Percentiles rank a stretch among this genome's conserved stretches.
Evolutionary conservation across 2,888 invertebrate species (phyloP).

Genomic region (Drosophila anomalata): DNA sequence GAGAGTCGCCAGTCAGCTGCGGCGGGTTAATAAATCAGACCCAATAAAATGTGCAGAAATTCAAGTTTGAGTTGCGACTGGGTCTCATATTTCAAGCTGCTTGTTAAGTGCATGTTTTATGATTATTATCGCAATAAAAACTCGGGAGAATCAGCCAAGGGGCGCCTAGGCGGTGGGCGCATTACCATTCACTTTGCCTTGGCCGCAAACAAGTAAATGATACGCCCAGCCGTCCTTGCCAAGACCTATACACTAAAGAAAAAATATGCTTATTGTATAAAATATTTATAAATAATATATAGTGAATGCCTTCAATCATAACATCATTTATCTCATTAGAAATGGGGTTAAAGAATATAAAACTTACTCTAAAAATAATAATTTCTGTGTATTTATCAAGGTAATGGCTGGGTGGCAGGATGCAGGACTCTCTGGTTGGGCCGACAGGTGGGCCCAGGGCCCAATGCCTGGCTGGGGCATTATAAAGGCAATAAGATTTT

Average conservation of each 20-base stretch:
- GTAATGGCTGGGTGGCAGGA: slow-evolving; percentile 1
- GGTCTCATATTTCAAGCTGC: slow-evolving; percentile 76
- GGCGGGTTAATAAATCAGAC: slow-evolving; percentile 61
- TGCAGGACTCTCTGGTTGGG: slow-evolving; percentile 28
- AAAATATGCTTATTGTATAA: not conserved
- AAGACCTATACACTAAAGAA: slow-evolving; percentile 4
- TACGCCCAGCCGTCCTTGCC: slow-evolving; percentile 47
- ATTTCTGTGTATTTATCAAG: not conserved
- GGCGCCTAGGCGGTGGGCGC: slow-evolving; percentile 52
- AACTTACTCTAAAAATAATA: not conserved
- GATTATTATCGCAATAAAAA: slow-evolving; percentile 79
- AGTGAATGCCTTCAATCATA: no score
- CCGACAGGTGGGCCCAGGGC: slow-evolving; percentile 45
- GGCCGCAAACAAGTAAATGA: slow-evolving; percentile 70
- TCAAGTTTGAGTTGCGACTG: slow-evolving; percentile 61
- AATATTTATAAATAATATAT: no score
- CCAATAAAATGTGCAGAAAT: slow-evolving; percentile 73
- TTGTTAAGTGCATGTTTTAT: slow-evolving; percentile 81
- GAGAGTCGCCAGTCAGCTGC: not conserved
- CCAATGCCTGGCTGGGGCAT: slow-evolving; percentile 55
- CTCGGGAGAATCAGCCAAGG: slow-evolving; percentile 34
- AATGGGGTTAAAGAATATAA: not conserved
- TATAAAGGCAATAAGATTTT: slow-evolving; percentile 81
- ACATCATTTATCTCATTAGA: not conserved
- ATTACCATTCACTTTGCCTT: slow-evolving; percentile 28